Evolutionary conservation across 2,797 vertebrate genomes (phyloP), one percentile per base, ranked within the genome.

Genomic region (Sebastes itinus): DNA sequence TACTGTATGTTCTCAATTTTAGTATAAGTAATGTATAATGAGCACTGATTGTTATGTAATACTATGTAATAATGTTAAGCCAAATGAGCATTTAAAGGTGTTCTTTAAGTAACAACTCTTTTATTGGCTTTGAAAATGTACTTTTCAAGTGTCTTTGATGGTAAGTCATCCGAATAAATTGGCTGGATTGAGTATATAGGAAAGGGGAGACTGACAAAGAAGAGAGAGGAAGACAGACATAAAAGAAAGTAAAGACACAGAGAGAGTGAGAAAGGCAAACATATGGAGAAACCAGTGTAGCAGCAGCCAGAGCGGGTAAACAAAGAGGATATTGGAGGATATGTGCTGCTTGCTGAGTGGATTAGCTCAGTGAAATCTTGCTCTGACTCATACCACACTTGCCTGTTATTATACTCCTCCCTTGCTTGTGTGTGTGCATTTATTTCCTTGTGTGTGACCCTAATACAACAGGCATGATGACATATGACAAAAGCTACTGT

Each of bases 311-410:
- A 22, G 67, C 2, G 22, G 72, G 80, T 80, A 89, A 92, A 89
- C 88, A 88, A 54, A 75, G 84, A 80, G 62, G 85, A 87, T 76
- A 80, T 7, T 55, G 82, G 70, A 82, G 80, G 90, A 85, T 79
- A 73, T 72, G 54, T 74, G 83, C 77, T 83, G 85, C 86, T 75
- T 75, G 23, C 76, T 77, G 78, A 86, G 69, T 80, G 84, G 90
- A 92, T 92, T 90, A 88, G 54, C 78, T 12, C 32, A 81, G 75
- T 63, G 46, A 90, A 90, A 87, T 89, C 77, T 84, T 59, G 35
- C 81, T 83, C 70, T 88, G 89, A 92, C 84, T 91, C 88, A 92
- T 69, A 54, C 67, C 28, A 28, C 83, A 80, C 75, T 82, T 62
- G 62, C 63, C 71, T 85, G 81, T 84, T 79, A 83, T 80, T 86